These are phyloP conservation scores for Synergus gifuensis DNA, from an alignment of 2,888 invertebrate species.

Conservation along the genomic window DNA sequence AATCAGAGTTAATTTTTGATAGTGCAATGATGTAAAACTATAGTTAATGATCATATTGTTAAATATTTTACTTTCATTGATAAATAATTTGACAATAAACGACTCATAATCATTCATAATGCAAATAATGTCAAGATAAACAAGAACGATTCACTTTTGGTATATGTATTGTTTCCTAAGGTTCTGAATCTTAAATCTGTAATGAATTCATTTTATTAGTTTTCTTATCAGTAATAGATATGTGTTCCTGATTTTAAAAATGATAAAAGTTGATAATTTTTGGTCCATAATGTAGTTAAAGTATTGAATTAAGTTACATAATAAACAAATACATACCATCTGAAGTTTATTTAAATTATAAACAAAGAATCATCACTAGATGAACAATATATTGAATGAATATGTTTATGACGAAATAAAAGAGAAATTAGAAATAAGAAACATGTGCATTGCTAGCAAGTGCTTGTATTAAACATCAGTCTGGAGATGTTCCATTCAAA, in stretches of 20 bases:
- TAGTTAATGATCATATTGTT: constrained; percentile 26
- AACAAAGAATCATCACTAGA: neutral
- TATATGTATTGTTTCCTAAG: constrained; percentile 9
- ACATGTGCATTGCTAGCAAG: constrained; percentile 72
- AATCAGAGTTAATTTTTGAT: constrained; percentile 25
- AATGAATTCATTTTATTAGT: constrained; percentile 35
- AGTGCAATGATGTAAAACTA: neutral
- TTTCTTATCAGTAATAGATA: neutral
- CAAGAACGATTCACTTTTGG: constrained; percentile 19
- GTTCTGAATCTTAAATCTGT: constrained; percentile 32
- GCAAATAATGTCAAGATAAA: neutral
- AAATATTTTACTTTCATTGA: neutral
- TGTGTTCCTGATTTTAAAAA: neutral
- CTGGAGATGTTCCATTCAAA: constrained; percentile 13
- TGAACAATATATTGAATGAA: constrained; percentile 34
- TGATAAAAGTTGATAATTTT: neutral
- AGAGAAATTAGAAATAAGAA: constrained; percentile 58
- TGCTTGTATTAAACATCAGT: constrained; percentile 57
- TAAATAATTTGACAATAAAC: neutral
- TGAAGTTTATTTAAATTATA: neutral
- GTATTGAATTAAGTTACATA: neutral
- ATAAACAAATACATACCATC: neutral
- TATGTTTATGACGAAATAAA: constrained; percentile 22
- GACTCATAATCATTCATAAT: constrained; percentile 28
- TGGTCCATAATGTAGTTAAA: neutral